phyloP scores from a whole-genome alignment of 1,140 invertebrate genomes.

The Brachionus sp. region DNA sequence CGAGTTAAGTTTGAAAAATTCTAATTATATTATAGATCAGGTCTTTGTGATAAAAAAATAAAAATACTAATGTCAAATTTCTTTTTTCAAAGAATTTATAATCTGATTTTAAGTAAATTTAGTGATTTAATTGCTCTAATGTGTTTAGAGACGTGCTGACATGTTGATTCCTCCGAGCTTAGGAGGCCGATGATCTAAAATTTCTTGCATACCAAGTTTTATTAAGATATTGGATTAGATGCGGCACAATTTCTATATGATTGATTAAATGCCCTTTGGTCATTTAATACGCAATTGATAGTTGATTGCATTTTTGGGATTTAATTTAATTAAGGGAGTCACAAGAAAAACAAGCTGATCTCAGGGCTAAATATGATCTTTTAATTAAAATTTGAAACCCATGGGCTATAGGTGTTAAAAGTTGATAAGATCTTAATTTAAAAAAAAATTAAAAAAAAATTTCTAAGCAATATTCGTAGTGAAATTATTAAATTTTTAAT shows the following conservation, averaged over 20 bases:
- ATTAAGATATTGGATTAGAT: conserved; percentile 5
- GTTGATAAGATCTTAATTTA: conserved; percentile 14
- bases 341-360: background rate
- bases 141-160: background rate
- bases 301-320: background rate
- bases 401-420: conserved; percentile 15
- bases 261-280: background rate
- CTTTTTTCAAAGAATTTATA: background rate
- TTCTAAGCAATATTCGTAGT: background rate
- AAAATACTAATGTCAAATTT: background rate
- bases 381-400: conserved; percentile 4
- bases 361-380: conserved; percentile 26
- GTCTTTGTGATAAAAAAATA: background rate
- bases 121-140: background rate
- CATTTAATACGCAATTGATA: background rate
- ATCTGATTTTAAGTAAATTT: background rate
- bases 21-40: background rate
- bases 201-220: background rate
- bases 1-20: background rate
- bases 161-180: background rate
- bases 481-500: background rate
- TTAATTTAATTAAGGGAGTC: conserved; percentile 22
- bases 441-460: background rate
- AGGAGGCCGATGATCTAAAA: background rate
- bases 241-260: background rate